Evolutionary conservation across 2,113 vertebrate genomes (phyloP).

Genomic region (Pterophyllum scalare): DNA sequence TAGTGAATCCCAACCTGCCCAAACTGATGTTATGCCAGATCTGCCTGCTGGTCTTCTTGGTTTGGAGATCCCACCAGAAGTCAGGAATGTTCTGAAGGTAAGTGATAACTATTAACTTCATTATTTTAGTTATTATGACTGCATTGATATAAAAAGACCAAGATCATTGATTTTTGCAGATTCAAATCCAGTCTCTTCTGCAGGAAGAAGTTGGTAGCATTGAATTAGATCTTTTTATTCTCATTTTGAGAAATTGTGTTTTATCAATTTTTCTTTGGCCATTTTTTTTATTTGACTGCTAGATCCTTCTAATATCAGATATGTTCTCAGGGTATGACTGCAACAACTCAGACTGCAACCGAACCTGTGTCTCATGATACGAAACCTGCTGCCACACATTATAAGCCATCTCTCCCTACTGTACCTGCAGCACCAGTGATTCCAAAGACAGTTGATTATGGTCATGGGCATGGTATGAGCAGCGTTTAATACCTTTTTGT

Average conservation of each 20-base stretch:
- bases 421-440: constrained; percentile 83
- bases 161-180: background rate
- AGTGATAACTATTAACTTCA: background rate
- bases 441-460: constrained; percentile 95
- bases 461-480: constrained; percentile 86
- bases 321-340: constrained; percentile 69
- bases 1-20: constrained; percentile 49
- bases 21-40: constrained; percentile 63
- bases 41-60: constrained; percentile 79
- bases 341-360: constrained; percentile 49
- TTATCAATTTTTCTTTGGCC: background rate
- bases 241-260: background rate
- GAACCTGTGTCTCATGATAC: constrained; percentile 80
- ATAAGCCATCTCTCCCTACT: constrained; percentile 54
- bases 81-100: constrained; percentile 82
- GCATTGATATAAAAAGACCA: background rate
- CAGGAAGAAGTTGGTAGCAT: too few species aligned
- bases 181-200: background rate
- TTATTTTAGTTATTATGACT: background rate
- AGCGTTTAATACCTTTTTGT: constrained; percentile 9
- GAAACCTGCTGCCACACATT: constrained; percentile 49
- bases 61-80: constrained; percentile 81
- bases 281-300: background rate
- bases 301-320: background rate
- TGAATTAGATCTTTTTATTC: background rate